phyloP scores from a whole-genome alignment of 2,888 invertebrate species.

The Drosophila atroscutellata region DNA sequence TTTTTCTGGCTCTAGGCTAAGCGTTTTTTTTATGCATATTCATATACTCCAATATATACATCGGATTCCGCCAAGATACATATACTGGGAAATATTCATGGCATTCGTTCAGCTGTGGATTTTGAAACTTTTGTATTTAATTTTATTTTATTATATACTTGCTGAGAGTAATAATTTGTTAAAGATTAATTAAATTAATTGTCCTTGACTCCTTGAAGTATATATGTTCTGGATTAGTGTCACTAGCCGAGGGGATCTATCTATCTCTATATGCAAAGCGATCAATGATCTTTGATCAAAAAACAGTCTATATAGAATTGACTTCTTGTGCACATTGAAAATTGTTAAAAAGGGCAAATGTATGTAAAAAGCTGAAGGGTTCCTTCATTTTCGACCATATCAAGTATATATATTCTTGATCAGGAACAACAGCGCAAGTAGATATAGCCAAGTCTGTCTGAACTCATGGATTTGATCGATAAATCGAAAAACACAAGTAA shows the following conservation, averaged over 20 bases:
- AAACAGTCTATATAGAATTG: neutral
- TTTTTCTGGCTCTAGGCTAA: neutral
- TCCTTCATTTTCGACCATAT: neutral
- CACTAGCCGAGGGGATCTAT: neutral
- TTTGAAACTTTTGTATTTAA: neutral
- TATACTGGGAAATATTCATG: neutral
- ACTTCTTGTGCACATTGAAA: neutral
- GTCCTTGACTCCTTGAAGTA: rapidly evolving
- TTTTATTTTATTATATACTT: neutral
- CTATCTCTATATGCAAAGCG: neutral
- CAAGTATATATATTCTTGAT: neutral
- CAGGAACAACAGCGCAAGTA: rapidly evolving
- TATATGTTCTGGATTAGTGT: neutral
- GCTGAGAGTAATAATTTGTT: neutral
- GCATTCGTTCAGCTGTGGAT: neutral
- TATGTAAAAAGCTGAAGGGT: neutral
- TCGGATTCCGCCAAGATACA: neutral
- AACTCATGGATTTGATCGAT: neutral
- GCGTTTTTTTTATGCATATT: rapidly evolving
- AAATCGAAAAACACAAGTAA: no score
- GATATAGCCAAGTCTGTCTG: neutral
- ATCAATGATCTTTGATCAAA: no score
- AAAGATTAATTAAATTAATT: neutral
- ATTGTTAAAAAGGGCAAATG: neutral
- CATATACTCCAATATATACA: neutral